Evolutionary conservation across 2,113 vertebrate genomes (phyloP), one percentile per base, ranked within the genome.

Genomic region (Onychostruthus taczanowskii): DNA sequence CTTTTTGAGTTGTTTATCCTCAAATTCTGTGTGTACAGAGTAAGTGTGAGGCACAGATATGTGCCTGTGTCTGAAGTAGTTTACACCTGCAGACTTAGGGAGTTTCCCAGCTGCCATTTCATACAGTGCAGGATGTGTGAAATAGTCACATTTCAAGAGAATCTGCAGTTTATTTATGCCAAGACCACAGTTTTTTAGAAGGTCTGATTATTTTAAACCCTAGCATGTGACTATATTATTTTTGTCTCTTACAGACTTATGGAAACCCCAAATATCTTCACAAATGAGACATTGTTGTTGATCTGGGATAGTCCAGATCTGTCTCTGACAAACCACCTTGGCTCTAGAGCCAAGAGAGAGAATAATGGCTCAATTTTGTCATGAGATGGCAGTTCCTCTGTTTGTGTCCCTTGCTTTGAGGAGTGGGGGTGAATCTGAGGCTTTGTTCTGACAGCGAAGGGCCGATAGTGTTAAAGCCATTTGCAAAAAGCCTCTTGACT

Each of bases 391-490:
- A 16, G 47, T 59, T 91, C 8, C 39, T 85, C 35, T 70, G 6
- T 89, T 83, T 81, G 53, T 85, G 93, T 90, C 31, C 43, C 66
- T 55, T 93, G 28, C 22, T 89, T 94, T 88, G 61, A 80, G 55
- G 41, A 41, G 76, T 5, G 7, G 24, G 24, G 56, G 10, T 70
- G 44, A 93, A 68, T 80, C 61, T 1, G 2, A 44, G 26, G 17
- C 73, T 96, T 93, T 96, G 52, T 84, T 94, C 83, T 85, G 74
- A 82, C 86, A 92, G 63, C 2, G 2, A 87, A 89, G 41, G 27
- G 43, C 63, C 1, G 17, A 62, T 44, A 86, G 47, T 21, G 44
- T 56, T 85, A 70, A 91, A 56, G 35, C 16, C 12, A 3, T 90
- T 85, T 74, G 58, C 77, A 91, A 78, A 84, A 49, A 92, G 17